phyloP scores from a whole-genome alignment of 2,888 invertebrate genomes.

The Dichetophora obliterata region DNA sequence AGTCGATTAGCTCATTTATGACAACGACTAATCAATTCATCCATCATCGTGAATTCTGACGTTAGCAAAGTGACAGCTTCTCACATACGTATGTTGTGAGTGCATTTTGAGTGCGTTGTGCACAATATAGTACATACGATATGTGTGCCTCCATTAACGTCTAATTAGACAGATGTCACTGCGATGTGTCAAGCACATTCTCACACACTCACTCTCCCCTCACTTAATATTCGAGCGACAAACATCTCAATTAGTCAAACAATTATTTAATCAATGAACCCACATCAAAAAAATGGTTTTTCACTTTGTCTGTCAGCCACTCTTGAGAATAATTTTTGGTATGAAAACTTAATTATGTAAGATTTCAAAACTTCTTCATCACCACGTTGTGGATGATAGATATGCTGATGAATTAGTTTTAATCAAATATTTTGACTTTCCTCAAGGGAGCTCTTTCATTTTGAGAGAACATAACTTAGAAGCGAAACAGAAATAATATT shows the following conservation, averaged over 20 bases:
- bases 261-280: constrained; percentile 34
- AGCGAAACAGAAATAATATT: too few species aligned
- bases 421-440: too few species aligned
- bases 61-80: not conserved
- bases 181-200: constrained; percentile 9
- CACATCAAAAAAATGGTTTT: constrained; percentile 1
- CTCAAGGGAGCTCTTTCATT: too few species aligned
- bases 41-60: constrained; percentile 7
- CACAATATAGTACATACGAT: not conserved
- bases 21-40: not conserved
- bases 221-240: not conserved
- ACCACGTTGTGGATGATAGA: too few species aligned
- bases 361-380: too few species aligned
- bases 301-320: too few species aligned
- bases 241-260: constrained; percentile 37
- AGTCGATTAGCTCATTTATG: constrained; percentile 14
- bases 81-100: not conserved
- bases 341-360: too few species aligned
- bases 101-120: not conserved
- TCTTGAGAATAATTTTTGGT: too few species aligned
- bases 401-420: too few species aligned
- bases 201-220: not conserved
- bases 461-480: too few species aligned
- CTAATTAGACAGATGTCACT: constrained; percentile 26
- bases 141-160: constrained; percentile 28